Evolutionary conservation across 2,113 vertebrate species (phyloP), one percentile per base, ranked within the genome.

Genomic region (Athene noctua): DNA sequence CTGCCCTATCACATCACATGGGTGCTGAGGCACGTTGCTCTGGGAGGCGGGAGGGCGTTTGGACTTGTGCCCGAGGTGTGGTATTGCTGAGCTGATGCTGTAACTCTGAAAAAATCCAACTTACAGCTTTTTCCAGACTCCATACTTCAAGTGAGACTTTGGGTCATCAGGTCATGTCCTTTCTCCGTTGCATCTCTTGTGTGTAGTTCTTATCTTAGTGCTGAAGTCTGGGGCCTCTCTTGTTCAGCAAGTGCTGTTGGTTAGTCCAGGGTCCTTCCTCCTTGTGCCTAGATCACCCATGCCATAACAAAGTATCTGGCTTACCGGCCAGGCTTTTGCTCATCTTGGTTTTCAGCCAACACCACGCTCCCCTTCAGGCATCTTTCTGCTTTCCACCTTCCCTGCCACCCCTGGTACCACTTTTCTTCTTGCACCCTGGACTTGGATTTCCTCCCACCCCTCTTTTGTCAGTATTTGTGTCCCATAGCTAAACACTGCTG

Each of bases 11-110:
- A 67, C 5, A 1, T 73, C 80, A 26, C 1, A 0, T 34, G 71
- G 71, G 36, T 79, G 46, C 42, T 0, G 2, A 78, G 63, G 32
- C 0, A 0, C 0, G 1, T 47, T 91, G 52, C 62, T 57, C 42
- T 78, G 73, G 46, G 65, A 72, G 38, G 23, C 84, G 73, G 34
- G 32, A 84, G 57, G 58, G 73, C 0, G 0, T 58, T 65, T 87
- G 80, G 70, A 84, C 54, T 58, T 51, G 32, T 62, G 80, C 88
- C 66, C 0, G 6, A 93, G 58, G 36, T 51, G 78, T 88, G 81
- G 54, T 87, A 66, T 70, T 86, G n/a, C 54, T 61, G 65, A 86
- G 38, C 51, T 47, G 62, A 82, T 84, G 67, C 65, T 87, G 49
- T 92, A 77, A 92, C 77, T 62, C 77, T 80, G 62, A 54, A 94